Conservation (phyloP, 1,140 invertebrate species). For the Orius insidiosus region DNA sequence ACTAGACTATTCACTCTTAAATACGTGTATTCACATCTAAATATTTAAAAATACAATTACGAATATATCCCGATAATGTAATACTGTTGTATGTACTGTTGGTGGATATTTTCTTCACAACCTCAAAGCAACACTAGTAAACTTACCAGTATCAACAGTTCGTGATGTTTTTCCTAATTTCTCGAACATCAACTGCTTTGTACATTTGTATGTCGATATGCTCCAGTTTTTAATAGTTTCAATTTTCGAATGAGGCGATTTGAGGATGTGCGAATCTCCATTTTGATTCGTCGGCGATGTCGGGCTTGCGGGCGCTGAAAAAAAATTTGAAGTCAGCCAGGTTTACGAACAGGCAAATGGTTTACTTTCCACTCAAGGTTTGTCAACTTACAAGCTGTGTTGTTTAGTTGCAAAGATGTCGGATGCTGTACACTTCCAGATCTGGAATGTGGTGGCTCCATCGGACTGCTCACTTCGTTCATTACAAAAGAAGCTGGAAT, state of each 20-base stretch:
- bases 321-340: neutral
- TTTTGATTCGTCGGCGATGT: slow-evolving; percentile 33
- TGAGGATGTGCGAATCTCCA: slow-evolving; percentile 40
- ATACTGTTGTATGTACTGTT: no score
- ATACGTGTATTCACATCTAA: no score
- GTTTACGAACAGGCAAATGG: neutral
- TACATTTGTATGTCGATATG: slow-evolving; percentile 93
- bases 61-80: no score
- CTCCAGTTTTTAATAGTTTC: slow-evolving; percentile 90
- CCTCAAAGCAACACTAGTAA: no score
- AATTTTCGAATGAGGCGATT: slow-evolving; percentile 53
- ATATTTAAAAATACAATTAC: no score
- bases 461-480: slow-evolving; percentile 16
- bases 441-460: slow-evolving; percentile 12
- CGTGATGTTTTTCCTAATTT: slow-evolving; percentile 83
- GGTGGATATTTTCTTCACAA: no score
- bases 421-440: slow-evolving; percentile 17
- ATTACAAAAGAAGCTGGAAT: slow-evolving; percentile 2
- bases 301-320: slow-evolving; percentile 28
- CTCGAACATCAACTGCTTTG: slow-evolving; percentile 85
- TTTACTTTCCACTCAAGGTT: neutral
- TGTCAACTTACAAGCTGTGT: slow-evolving; percentile 13
- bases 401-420: slow-evolving; percentile 16
- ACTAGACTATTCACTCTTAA: no score
- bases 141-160: slow-evolving; percentile 74